Conservation (phyloP, 2,113 vertebrate species). For the Sturnira hondurensis region DNA sequence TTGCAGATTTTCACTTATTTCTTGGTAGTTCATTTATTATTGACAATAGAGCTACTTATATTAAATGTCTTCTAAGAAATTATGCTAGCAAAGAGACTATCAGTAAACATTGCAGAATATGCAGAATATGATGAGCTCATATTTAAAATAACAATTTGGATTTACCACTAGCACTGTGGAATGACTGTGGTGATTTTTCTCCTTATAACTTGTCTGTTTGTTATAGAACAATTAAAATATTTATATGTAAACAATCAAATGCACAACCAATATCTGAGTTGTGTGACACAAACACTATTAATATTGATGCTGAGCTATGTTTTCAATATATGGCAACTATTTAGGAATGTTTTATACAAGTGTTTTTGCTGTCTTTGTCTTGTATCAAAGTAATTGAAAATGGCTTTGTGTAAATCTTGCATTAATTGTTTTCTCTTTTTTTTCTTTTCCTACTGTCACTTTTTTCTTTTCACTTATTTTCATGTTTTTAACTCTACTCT, state of each 20-base stretch:
- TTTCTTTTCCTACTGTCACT: slow-evolving; percentile 75
- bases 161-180: not conserved
- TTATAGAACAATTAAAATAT: not conserved
- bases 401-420: slow-evolving; percentile 64
- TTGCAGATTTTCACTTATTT: not conserved
- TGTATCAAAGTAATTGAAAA: slow-evolving; percentile 52
- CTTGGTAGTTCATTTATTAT: not conserved
- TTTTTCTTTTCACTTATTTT: slow-evolving; percentile 61
- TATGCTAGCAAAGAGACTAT: not conserved
- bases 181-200: not conserved
- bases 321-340: not conserved
- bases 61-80: not conserved
- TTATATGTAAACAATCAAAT: not conserved
- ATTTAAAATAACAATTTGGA: not conserved
- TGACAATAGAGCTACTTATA: not conserved
- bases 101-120: not conserved
- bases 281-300: not conserved
- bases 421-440: slow-evolving; percentile 73
- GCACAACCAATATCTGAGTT: not conserved
- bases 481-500: slow-evolving; percentile 41
- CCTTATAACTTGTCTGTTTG: not conserved
- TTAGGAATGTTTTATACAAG: not conserved
- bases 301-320: not conserved
- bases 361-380: not conserved
- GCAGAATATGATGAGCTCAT: not conserved